Conservation (phyloP, 2,888 invertebrate species). For the Petrolisthes manimaculis region DNA sequence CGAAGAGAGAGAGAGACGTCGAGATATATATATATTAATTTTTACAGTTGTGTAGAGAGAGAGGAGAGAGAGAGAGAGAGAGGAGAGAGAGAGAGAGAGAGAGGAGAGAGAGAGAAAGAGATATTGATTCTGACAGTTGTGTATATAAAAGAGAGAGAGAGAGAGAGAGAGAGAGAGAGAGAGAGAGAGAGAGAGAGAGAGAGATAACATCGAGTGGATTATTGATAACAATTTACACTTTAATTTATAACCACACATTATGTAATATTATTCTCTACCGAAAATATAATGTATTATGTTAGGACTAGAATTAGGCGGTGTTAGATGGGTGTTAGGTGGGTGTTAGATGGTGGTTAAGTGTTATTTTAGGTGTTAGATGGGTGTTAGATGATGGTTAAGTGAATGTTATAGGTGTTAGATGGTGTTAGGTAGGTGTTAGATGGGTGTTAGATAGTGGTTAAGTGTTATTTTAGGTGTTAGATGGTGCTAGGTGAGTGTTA, state of each 20-base stretch:
- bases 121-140: not conserved
- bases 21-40: not conserved
- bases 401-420: too few species aligned
- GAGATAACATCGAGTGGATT: not conserved
- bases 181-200: slow-evolving; percentile 8
- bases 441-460: not conserved
- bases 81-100: not conserved
- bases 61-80: not conserved
- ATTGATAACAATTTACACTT: not conserved
- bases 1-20: not conserved
- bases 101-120: not conserved
- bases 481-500: not conserved
- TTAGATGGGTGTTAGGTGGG: too few species aligned
- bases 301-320: not conserved
- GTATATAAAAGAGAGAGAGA: not conserved
- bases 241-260: too few species aligned
- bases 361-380: too few species aligned
- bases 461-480: too few species aligned
- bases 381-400: too few species aligned
- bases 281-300: not conserved
- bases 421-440: too few species aligned
- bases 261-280: not conserved
- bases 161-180: not conserved
- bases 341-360: too few species aligned
- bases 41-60: too few species aligned